Base-by-base conservation (phyloP, 2,888 invertebrate species). In the Sesamia inferens region DNA sequence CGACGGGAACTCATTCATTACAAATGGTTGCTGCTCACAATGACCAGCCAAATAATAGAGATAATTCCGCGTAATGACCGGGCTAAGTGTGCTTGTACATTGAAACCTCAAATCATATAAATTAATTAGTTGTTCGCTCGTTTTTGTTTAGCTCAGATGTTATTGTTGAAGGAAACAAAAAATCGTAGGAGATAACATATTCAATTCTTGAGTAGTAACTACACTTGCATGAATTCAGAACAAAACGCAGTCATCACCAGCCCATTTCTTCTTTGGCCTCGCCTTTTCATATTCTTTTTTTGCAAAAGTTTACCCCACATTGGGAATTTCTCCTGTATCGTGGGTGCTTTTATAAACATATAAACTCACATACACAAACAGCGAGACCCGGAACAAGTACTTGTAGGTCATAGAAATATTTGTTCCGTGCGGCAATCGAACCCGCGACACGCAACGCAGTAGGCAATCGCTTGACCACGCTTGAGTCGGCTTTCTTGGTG, bases 31-130 rank as follows among this genome's bases (percentile, higher is more conserved):
- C 48, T 71, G 68, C 67, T 44, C 14, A 63, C 74, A 78, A 69
- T 80, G 68, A 69, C 71, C 14, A 5, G 47, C 66, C 42, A 61
- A 82, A 69, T 75, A 68, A 82, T 71, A 48, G 42, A 42, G 47
- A 63, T 16, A 42, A 68, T 72, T 70, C 48, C 48, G 62, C 22
- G 5, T 79, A 81, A 82, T 79, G 66, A 47, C 74, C 71, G 31
- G 47, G 57, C 39, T 61, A 62, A 72, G 71, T 74, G 73, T 67
- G 14, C 64, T 54, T 71, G 47, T 64, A 68, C 44, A 74, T 78
- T 78, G 47, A 59, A 69, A 68, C 44, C 47, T 74, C 55, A 59
- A 78, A 71, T 67, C 51, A n/a, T 69, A 44, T 70, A 24, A 62
- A 81, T 74, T 82, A 78, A 78, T 82, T 74, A 64, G 48, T 3